These are phyloP conservation scores for Tethea ocularis DNA, from an alignment of 2,888 invertebrate species.

Conservation along the genomic window DNA sequence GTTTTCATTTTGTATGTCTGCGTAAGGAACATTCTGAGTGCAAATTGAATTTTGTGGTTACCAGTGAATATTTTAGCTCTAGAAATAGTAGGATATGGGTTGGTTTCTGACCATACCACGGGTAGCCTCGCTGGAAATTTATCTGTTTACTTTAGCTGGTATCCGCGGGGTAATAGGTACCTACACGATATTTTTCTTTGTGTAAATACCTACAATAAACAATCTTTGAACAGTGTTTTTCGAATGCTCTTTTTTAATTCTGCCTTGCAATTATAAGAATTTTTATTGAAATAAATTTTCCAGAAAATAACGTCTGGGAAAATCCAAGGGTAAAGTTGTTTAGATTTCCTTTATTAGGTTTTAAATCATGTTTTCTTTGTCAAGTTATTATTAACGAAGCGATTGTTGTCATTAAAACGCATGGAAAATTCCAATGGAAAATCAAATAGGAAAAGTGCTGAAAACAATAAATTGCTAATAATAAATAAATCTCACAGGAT, in stretches of 20 bases:
- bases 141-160: constrained; percentile 18
- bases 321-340: no score
- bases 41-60: constrained; percentile 82
- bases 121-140: constrained; percentile 20
- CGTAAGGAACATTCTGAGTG: constrained; percentile 59
- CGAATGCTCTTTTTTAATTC: neutral
- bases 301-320: no score
- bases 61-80: constrained; percentile 73
- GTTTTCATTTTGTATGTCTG: constrained; percentile 79
- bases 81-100: constrained; percentile 62
- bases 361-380: no score
- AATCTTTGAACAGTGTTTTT: neutral
- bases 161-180: neutral
- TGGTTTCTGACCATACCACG: constrained; percentile 42
- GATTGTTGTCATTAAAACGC: no score
- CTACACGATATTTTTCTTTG: neutral
- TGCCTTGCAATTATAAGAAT: no score
- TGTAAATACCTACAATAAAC: neutral
- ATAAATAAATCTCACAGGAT: no score
- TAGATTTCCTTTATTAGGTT: no score
- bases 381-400: no score
- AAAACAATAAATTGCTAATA: no score
- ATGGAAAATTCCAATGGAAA: no score
- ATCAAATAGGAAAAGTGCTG: no score
- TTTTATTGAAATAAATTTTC: no score